Evolutionary conservation across 23 tunicate genomes (phyloP).

Genomic region (Halocynthia aurantium): DNA sequence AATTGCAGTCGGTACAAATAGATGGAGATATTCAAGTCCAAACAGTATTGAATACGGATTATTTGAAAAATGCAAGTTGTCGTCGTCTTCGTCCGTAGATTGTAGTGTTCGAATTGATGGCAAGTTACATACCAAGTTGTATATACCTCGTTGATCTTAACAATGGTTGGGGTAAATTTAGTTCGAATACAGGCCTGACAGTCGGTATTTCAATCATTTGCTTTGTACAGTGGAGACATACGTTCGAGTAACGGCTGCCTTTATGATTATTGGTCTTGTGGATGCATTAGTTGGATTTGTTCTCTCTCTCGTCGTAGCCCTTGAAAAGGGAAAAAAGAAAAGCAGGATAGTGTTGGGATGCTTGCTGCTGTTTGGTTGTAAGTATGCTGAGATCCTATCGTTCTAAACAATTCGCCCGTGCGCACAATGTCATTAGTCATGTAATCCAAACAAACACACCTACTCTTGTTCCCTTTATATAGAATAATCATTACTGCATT

Average conservation of each 20-base stretch:
- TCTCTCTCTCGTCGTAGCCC: background rate
- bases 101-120: background rate
- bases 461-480: background rate
- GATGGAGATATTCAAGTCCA: constrained; percentile 12
- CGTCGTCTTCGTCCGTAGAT: background rate
- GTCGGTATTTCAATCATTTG: background rate
- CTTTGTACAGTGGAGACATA: constrained; percentile 9
- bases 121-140: background rate
- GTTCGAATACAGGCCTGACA: background rate
- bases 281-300: background rate
- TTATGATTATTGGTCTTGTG: constrained; percentile 26
- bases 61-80: constrained; percentile 11
- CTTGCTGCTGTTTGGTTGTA: constrained; percentile 7
- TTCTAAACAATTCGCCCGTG: background rate
- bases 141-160: background rate
- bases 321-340: constrained; percentile 1
- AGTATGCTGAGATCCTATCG: background rate
- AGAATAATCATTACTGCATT: background rate
- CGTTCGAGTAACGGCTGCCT: constrained; percentile 32
- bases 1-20: constrained; percentile 19
- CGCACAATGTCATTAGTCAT: background rate
- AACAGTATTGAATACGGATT: constrained; percentile 5
- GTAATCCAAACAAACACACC: background rate
- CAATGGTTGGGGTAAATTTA: background rate
- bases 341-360: background rate